phyloP scores from a whole-genome alignment of 2,888 invertebrate species.

The Mycalesis mineus region DNA sequence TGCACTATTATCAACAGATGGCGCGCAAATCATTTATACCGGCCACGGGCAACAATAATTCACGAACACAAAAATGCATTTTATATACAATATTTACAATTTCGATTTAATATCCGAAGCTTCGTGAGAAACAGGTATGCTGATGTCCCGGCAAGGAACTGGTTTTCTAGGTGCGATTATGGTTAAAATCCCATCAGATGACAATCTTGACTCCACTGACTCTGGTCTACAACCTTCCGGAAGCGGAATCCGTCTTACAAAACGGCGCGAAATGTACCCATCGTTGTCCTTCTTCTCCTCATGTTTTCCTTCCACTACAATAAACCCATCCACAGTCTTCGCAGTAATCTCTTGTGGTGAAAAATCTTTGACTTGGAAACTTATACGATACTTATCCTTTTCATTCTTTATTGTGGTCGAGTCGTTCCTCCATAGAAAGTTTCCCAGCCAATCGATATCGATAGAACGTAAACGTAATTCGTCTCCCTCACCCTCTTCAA shows the following conservation, averaged over 20 bases:
- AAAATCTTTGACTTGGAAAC: constrained; percentile 52
- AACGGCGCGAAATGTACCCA: constrained; percentile 52
- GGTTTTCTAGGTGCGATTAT: constrained; percentile 44
- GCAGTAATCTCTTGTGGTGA: constrained; percentile 25
- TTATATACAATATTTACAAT: constrained; percentile 35
- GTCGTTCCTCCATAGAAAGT: constrained; percentile 57
- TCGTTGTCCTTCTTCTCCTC: constrained; percentile 57
- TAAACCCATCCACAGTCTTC: constrained; percentile 37
- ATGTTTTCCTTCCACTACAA: constrained; percentile 56
- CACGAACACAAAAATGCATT: too few species aligned
- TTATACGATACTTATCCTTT: constrained; percentile 51
- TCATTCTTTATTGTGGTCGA: constrained; percentile 40
- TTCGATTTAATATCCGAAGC: constrained; percentile 43
- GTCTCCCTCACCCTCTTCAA: too few species aligned
- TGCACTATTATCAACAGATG: too few species aligned
- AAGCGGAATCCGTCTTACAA: constrained; percentile 50
- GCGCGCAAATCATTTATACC: too few species aligned
- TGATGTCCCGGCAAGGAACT: constrained; percentile 43
- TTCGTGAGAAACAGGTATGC: constrained; percentile 53
- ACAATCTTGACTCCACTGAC: constrained; percentile 47
- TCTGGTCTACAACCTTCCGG: constrained; percentile 50
- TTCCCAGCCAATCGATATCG: constrained; percentile 62
- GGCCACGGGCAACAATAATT: too few species aligned
- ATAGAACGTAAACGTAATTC: constrained; percentile 56
- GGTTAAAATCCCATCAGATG: constrained; percentile 48